Conservation (phyloP, 2,797 vertebrate species). For the Furcifer pardalis region DNA sequence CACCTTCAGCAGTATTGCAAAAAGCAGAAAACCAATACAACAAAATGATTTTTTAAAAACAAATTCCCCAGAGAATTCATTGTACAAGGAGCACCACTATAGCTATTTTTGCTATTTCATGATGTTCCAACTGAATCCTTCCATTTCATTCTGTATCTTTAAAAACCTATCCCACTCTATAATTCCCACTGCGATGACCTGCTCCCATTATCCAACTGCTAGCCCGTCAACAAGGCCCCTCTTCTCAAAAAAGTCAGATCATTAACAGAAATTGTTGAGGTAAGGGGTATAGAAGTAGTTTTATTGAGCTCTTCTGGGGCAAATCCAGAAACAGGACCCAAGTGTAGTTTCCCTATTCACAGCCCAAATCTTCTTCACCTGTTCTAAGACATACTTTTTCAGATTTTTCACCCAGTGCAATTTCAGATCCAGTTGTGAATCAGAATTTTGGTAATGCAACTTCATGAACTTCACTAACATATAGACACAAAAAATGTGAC, state of each 20-base stretch:
- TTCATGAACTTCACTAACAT: not conserved
- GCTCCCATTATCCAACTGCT: slow-evolving; percentile 3
- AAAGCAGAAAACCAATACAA: not conserved
- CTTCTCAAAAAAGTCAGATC: slow-evolving; percentile 3
- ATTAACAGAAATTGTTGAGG: not conserved
- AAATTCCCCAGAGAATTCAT: not conserved
- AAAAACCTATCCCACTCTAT: not conserved
- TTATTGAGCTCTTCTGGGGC: not conserved
- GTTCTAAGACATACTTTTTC: not conserved
- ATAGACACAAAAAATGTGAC: not conserved
- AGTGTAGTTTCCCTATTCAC: not conserved
- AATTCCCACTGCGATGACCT: not conserved
- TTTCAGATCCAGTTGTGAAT: not conserved
- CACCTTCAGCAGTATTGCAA: not conserved
- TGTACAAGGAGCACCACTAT: not conserved
- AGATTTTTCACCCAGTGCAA: not conserved
- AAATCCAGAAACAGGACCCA: not conserved
- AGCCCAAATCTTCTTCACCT: not conserved
- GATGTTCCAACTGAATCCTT: too few relatives aligned
- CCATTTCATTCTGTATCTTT: too few relatives aligned
- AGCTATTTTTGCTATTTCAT: not conserved
- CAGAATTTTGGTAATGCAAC: not conserved
- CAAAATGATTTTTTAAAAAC: not conserved
- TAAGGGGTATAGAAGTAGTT: not conserved
- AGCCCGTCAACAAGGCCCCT: not conserved